Evolutionary conservation across 2,113 vertebrate species (phyloP), one percentile per base, ranked within the genome.

Genomic region (Petroica traversi): DNA sequence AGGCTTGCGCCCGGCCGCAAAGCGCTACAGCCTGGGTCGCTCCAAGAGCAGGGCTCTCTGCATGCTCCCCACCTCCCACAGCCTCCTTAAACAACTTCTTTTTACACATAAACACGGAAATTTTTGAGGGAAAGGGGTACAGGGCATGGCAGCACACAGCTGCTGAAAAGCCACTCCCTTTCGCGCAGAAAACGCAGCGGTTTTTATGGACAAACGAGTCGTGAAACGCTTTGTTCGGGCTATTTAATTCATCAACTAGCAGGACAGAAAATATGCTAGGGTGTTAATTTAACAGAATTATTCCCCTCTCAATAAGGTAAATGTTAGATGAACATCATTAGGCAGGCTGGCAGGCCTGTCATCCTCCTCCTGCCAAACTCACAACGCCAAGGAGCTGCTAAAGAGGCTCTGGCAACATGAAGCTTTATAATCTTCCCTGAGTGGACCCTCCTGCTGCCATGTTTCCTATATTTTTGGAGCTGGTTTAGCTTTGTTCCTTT

Each of bases 261-360:
- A 89, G 85, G 87, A 97, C 89, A 96, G 84, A 72, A 96, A 97
- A 96, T 85, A 86, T 66, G 63, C 73, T 96, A 57, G 59, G 68
- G 91, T 97, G 96, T 93, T 97, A 96, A 97, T 96, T 92, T 92
- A 93, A 95, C 76, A 92, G 64, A 95, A 96, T 67, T 92, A 95
- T 96, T 95, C 74, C 81, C 75, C 67, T 93, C 52, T 95, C 93
- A 81, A 92, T 96, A 94, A 97, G 76, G 88, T 89, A 88, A 93
- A 87, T 24, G 46, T 79, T 72, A 91, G 86, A 89, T 58, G 89
- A 91, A 94, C 79, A 97, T 94, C 82, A 14, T 97, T 97, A 95
- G 91, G 95, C 73, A 96, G 59, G 51, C 80, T 95, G 91, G 92
- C 92, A 96, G 93, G 69, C 93, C 78, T 64, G 85, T 76, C 94